Percentiles rank a stretch among this genome's conserved stretches.
Conservation (phyloP, 1,140 invertebrate species). For the Panagrolaimus sp. region DNA sequence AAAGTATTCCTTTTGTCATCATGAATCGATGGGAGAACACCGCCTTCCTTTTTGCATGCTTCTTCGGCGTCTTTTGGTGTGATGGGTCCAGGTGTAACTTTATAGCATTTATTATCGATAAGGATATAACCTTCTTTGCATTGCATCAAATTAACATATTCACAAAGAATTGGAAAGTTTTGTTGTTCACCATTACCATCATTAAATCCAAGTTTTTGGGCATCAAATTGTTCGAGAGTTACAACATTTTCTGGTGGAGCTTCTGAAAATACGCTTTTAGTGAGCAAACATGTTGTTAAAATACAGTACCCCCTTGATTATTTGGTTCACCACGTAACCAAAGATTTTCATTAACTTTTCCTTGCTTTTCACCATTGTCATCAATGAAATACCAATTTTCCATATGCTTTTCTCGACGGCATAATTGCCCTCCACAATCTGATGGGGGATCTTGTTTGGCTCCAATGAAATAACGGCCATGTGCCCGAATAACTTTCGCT, state of each 20-base stretch:
- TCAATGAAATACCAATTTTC: too few relatives aligned
- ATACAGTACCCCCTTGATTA: background rate
- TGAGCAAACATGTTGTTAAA: too few relatives aligned
- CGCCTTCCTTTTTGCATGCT: background rate
- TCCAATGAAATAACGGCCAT: constrained; percentile 2
- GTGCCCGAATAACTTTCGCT: background rate
- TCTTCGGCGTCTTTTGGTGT: background rate
- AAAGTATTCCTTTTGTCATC: constrained; percentile 16
- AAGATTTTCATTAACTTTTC: background rate
- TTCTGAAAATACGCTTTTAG: background rate
- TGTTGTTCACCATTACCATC: background rate
- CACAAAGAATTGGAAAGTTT: background rate
- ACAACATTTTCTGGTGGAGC: background rate
- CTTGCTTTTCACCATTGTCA: background rate
- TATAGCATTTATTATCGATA: too few relatives aligned
- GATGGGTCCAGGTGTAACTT: too few relatives aligned
- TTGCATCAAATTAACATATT: background rate
- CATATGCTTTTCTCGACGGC: too few relatives aligned
- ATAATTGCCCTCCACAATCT: background rate
- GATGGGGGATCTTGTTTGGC: background rate
- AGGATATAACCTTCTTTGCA: too few relatives aligned
- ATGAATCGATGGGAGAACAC: constrained; percentile 16
- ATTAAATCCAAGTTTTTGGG: background rate
- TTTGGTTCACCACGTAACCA: constrained; percentile 1
- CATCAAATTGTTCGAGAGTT: background rate